Evolutionary conservation across 2,113 vertebrate species (phyloP).

Genomic region (Egretta garzetta): DNA sequence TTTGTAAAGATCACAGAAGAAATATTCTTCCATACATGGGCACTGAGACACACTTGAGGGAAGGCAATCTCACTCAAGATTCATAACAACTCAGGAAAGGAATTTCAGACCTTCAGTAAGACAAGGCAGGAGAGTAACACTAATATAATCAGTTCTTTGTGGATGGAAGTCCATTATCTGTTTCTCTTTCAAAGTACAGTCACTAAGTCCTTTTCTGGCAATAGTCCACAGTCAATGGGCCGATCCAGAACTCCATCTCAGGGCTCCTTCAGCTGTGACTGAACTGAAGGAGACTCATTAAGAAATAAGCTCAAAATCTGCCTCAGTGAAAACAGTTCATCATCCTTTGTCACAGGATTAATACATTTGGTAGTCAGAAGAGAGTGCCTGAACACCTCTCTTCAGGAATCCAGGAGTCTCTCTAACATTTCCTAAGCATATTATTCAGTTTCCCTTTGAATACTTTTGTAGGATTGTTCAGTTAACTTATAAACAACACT

Average conservation of each 20-base stretch:
- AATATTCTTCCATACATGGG: not conserved
- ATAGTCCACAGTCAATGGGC: not conserved
- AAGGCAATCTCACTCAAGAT: not conserved
- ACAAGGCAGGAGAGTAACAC: not conserved
- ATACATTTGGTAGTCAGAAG: not conserved
- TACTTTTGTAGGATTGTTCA: not conserved
- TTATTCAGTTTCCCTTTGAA: not conserved
- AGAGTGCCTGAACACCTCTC: not conserved
- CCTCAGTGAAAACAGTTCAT: not conserved
- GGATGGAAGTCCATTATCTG: not conserved
- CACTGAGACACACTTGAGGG: not conserved
- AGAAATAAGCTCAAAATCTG: not conserved
- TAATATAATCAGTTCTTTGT: not conserved
- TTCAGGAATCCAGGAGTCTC: not conserved
- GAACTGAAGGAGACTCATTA: not conserved
- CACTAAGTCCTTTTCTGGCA: not conserved
- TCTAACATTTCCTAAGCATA: not conserved
- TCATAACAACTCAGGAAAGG: not conserved
- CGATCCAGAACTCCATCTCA: not conserved
- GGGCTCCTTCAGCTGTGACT: not conserved
- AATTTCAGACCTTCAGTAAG: not conserved
- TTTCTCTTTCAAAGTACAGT: not conserved
- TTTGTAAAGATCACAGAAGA: not conserved
- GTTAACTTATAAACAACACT: not conserved
- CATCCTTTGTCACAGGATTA: not conserved